phyloP scores from a whole-genome alignment of 2,888 invertebrate species.

The Gasteruption jaculator region DNA sequence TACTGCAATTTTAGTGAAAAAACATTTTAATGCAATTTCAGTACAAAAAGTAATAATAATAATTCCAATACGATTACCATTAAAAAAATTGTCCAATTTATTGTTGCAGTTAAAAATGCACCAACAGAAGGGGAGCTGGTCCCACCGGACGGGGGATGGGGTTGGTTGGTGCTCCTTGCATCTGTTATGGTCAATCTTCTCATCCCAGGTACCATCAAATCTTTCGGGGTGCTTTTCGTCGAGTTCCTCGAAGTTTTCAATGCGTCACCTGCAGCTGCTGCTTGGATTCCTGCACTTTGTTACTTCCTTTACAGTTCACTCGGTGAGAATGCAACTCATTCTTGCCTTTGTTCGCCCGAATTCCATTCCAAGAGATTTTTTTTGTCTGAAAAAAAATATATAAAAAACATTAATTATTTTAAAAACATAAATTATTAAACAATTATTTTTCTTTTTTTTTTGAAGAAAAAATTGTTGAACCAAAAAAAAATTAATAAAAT shows the following conservation, averaged over 20 bases:
- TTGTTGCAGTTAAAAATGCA: slow-evolving; percentile 30
- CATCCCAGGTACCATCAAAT: slow-evolving; percentile 83
- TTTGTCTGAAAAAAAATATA: no score
- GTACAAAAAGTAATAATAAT: no score
- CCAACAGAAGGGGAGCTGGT: slow-evolving; percentile 65
- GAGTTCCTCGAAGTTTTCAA: slow-evolving; percentile 78
- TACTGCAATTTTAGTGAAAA: no score
- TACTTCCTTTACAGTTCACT: slow-evolving; percentile 85
- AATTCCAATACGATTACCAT: no score
- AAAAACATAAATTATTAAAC: slow-evolving; percentile 7
- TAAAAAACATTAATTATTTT: no score
- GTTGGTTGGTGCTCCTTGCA: slow-evolving; percentile 69
- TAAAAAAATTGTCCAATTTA: no score
- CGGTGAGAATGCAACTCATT: slow-evolving; percentile 67
- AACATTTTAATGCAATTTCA: no score
- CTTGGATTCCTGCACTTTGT: slow-evolving; percentile 83
- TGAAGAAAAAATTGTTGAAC: no score
- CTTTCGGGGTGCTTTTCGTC: slow-evolving; percentile 79
- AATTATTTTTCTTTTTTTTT: slow-evolving; percentile 5
- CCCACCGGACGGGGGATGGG: slow-evolving; percentile 83
- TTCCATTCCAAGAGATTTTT: no score
- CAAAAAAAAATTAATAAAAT: no score
- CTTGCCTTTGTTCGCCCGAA: no score
- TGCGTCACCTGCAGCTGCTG: slow-evolving; percentile 67
- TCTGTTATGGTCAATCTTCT: slow-evolving; percentile 79